Percentiles rank a stretch among this genome's conserved stretches.
These are phyloP conservation scores for Campaea margaritaria DNA, from an alignment of 2,888 invertebrate genomes.

Conservation along the genomic window DNA sequence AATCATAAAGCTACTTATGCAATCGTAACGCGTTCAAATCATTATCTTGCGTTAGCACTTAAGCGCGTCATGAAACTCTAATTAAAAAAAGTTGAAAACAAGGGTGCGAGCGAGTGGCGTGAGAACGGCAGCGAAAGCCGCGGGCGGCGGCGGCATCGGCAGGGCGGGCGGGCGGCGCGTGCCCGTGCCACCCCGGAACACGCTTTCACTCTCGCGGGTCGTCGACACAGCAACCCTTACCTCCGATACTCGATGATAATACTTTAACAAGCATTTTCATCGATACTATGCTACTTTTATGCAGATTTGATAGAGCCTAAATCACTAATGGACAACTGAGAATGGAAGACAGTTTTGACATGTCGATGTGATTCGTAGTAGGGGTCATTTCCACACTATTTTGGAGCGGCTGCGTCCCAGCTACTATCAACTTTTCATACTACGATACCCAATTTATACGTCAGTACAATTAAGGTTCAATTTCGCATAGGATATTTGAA, in stretches of 20 bases:
- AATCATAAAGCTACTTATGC: constrained; percentile 1
- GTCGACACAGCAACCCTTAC: constrained; percentile 80
- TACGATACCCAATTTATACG: too few relatives aligned
- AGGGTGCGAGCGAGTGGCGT: constrained; percentile 59
- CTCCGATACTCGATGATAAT: constrained; percentile 56
- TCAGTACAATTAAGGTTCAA: too few relatives aligned
- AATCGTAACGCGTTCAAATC: constrained; percentile 4
- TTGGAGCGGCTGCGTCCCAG: too few relatives aligned
- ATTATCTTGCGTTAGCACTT: constrained; percentile 11
- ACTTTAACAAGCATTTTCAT: constrained; percentile 29
- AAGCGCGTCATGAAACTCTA: constrained; percentile 44
- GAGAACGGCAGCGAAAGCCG: constrained; percentile 81
- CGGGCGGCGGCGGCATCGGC: constrained; percentile 77
- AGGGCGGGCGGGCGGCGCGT: constrained; percentile 72
- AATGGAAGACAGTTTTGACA: constrained; percentile 24
- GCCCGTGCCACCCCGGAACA: constrained; percentile 75
- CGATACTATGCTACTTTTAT: constrained; percentile 10
- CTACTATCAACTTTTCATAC: too few relatives aligned
- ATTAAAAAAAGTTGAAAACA: constrained; percentile 71
- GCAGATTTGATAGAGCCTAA: constrained; percentile 1
- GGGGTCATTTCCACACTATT: too few relatives aligned
- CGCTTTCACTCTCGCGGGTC: constrained; percentile 83
- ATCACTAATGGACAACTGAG: neutral
- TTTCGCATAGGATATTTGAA: too few relatives aligned
- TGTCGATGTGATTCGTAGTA: constrained; percentile 54